Percentiles rank a stretch among this genome's conserved stretches.
Conservation (phyloP, 2,888 invertebrate genomes). For the Aplocera efformata region DNA sequence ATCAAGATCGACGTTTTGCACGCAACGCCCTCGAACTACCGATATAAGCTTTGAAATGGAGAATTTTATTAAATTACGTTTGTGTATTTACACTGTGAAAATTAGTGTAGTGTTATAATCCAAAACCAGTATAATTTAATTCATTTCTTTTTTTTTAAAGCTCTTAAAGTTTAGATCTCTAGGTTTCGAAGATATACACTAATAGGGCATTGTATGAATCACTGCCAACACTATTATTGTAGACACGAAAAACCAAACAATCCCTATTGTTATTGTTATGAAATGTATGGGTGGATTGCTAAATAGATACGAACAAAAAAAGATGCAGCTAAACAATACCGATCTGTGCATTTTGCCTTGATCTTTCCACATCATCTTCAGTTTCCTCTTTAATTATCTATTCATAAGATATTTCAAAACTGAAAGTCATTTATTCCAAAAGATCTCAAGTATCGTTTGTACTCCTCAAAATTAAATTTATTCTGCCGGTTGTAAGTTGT, state of each 20-base stretch:
- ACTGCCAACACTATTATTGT: conserved; percentile 1
- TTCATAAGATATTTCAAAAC: too few relatives aligned
- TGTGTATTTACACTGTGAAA: too few relatives aligned
- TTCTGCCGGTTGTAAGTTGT: too few relatives aligned
- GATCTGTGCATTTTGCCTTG: conserved; percentile 8
- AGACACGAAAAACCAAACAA: conserved; percentile 10
- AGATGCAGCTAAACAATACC: conserved; percentile 14
- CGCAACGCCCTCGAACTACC: conserved; percentile 16
- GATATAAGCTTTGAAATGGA: conserved; percentile 9
- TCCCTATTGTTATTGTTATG: conserved; percentile 14
- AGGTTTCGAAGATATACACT: conserved; percentile 1
- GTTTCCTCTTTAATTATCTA: too few relatives aligned
- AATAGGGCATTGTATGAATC: conserved; percentile 13
- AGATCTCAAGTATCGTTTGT: too few relatives aligned
- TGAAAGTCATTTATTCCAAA: too few relatives aligned
- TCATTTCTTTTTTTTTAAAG: too few relatives aligned
- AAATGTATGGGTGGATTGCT: conserved; percentile 10
- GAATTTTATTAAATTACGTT: conserved; percentile 17
- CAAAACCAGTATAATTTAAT: too few relatives aligned
- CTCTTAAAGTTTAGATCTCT: not conserved
- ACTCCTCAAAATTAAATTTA: too few relatives aligned
- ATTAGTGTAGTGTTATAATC: too few relatives aligned
- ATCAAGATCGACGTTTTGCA: conserved; percentile 29
- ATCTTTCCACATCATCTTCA: conserved; percentile 6
- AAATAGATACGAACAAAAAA: conserved; percentile 12